These are phyloP conservation scores for Zele albiditarsus DNA, from an alignment of 2,888 invertebrate genomes.

Conservation along the genomic window DNA sequence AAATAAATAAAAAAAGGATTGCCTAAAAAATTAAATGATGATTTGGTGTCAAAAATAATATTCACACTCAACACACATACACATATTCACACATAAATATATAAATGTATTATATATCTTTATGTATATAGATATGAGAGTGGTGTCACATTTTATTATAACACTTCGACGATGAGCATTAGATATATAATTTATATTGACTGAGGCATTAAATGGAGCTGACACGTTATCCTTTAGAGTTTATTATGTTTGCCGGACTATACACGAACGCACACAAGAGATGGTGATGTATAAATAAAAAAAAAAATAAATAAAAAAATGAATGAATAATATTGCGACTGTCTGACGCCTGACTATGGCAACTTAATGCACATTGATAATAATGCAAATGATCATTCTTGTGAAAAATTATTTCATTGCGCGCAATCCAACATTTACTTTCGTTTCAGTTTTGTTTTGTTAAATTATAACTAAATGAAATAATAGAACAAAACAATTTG, in stretches of 20 bases:
- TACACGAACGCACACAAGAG: slow-evolving; percentile 6
- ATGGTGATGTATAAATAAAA: slow-evolving; percentile 22
- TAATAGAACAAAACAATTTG: no score
- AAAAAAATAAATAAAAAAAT: background rate
- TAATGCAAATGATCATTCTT: background rate
- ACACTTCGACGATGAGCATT: slow-evolving; percentile 38
- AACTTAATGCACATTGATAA: slow-evolving; percentile 27
- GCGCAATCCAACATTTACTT: background rate
- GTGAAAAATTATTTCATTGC: background rate
- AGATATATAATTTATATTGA: slow-evolving; percentile 51
- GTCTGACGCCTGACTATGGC: slow-evolving; percentile 8
- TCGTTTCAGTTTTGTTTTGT: no score
- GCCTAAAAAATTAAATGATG: slow-evolving; percentile 1
- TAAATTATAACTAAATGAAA: no score
- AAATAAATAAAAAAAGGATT: background rate
- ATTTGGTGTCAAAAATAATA: slow-evolving; percentile 39
- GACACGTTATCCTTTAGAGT: slow-evolving; percentile 52
- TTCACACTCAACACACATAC: slow-evolving; percentile 4
- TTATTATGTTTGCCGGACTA: slow-evolving; percentile 52
- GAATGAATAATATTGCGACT: slow-evolving; percentile 12
- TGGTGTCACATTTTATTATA: slow-evolving; percentile 29
- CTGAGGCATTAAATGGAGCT: slow-evolving; percentile 44
- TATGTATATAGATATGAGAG: background rate
- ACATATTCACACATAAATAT: slow-evolving; percentile 9
- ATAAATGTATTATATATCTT: background rate